phyloP scores from a whole-genome alignment of 2,888 invertebrate species.

The Plagodis dolabraria region DNA sequence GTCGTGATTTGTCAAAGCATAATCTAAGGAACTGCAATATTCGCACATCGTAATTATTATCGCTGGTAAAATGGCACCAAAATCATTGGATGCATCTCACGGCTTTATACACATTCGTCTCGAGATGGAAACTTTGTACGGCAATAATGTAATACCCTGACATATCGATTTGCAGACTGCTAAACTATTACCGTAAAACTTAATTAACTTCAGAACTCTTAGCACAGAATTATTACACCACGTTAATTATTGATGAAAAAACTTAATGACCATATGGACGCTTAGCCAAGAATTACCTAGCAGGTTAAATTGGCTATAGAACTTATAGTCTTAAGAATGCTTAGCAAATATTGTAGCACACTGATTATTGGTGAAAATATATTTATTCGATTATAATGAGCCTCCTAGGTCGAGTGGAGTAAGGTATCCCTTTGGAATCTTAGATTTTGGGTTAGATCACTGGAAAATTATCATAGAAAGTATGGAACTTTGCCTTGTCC shows the following conservation, averaged over 20 bases:
- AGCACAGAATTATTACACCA: background rate
- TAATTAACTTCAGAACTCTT: slow-evolving; percentile 1
- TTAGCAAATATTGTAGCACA: too few species aligned
- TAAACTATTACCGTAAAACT: slow-evolving; percentile 14
- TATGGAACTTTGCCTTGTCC: too few species aligned
- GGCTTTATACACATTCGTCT: slow-evolving; percentile 34
- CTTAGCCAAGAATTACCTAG: too few species aligned
- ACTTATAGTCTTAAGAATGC: too few species aligned
- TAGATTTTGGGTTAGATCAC: too few species aligned
- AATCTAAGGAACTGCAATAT: slow-evolving; percentile 83
- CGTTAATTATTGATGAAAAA: background rate
- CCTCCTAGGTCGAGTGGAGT: too few species aligned
- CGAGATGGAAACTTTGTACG: slow-evolving; percentile 11
- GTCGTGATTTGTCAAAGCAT: slow-evolving; percentile 86
- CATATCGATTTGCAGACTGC: slow-evolving; percentile 17
- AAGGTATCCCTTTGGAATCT: too few species aligned
- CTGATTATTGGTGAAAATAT: too few species aligned
- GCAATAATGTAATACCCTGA: slow-evolving; percentile 16
- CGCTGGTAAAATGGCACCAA: slow-evolving; percentile 79
- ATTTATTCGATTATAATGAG: too few species aligned
- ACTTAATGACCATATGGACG: too few species aligned
- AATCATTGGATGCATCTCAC: slow-evolving; percentile 56
- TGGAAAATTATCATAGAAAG: too few species aligned
- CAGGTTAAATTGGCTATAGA: too few species aligned
- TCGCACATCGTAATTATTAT: slow-evolving; percentile 85